phyloP scores from a whole-genome alignment of 2,113 vertebrate genomes.

The Rhinopomastus cyanomelas region DNA sequence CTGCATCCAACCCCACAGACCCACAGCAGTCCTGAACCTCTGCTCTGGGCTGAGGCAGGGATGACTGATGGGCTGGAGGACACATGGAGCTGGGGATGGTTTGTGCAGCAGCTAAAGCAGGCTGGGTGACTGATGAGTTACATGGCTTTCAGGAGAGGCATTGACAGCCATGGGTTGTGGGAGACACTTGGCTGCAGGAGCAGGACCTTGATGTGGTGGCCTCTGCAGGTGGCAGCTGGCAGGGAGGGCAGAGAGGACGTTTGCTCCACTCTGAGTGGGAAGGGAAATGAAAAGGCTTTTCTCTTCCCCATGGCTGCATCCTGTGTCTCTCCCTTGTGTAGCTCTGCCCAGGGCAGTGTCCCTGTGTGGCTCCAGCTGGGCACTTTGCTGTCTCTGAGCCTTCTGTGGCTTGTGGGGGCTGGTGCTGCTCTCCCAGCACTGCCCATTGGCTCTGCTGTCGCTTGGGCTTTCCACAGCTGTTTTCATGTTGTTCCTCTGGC shows the following conservation, averaged over 20 bases:
- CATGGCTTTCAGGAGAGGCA: not conserved
- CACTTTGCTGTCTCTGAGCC: not conserved
- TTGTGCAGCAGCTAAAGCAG: not conserved
- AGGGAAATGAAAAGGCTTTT: not conserved
- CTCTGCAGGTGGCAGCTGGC: not conserved
- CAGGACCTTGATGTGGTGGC: accelerated
- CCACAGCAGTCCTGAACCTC: too few species aligned
- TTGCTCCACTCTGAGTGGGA: not conserved
- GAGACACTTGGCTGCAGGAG: not conserved
- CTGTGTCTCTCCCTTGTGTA: accelerated
- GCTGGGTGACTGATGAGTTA: not conserved
- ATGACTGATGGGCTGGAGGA: not conserved
- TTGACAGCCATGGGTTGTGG: not conserved
- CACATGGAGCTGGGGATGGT: not conserved
- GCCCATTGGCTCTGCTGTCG: not conserved
- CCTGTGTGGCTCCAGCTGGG: accelerated
- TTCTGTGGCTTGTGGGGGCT: not conserved
- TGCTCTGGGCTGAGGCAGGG: not conserved
- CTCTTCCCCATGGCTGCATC: not conserved
- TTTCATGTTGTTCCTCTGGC: not conserved
- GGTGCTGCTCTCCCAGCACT: accelerated
- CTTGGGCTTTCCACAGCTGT: not conserved
- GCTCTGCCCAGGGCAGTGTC: not conserved
- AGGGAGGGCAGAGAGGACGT: not conserved
- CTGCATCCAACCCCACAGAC: too few species aligned